phyloP scores from a whole-genome alignment of 2,888 invertebrate species.

The Actias luna region DNA sequence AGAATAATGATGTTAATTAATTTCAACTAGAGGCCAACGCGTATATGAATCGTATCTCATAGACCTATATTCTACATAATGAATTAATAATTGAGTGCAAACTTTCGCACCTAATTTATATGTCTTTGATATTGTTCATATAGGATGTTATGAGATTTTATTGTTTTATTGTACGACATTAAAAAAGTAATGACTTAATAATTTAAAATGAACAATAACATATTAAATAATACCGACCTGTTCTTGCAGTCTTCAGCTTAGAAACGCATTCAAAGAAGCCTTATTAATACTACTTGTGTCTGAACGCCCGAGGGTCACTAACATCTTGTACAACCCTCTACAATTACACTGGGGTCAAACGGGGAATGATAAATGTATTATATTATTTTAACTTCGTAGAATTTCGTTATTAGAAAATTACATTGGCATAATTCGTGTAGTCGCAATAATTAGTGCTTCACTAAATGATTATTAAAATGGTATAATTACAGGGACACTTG shows the following conservation, averaged over 20 bases:
- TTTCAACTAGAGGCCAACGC: not conserved
- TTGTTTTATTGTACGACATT: too few relatives aligned
- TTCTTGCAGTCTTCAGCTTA: not conserved
- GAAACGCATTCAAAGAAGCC: not conserved
- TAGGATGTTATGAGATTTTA: too few relatives aligned
- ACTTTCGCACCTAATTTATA: too few relatives aligned
- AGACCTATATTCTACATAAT: too few relatives aligned
- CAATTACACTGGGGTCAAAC: slow-evolving; percentile 1
- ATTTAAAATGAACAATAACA: not conserved
- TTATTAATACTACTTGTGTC: not conserved
- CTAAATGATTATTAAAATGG: not conserved
- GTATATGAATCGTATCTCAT: not conserved
- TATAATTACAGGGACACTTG: too few relatives aligned
- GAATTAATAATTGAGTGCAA: too few relatives aligned
- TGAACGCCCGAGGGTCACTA: not conserved
- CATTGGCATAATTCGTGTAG: not conserved
- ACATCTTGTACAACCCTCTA: not conserved
- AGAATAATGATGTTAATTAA: not conserved
- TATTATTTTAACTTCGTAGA: not conserved
- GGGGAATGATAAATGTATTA: not conserved
- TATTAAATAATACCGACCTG: too few relatives aligned
- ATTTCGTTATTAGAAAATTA: not conserved
- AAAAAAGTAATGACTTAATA: not conserved
- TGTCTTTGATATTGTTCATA: too few relatives aligned
- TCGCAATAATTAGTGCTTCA: not conserved